A percentile compares a stretch with the other conserved stretches of the same genome.
Evolutionary conservation across 1,140 invertebrate genomes (phyloP).

Genomic region (Aphidius ervi): DNA sequence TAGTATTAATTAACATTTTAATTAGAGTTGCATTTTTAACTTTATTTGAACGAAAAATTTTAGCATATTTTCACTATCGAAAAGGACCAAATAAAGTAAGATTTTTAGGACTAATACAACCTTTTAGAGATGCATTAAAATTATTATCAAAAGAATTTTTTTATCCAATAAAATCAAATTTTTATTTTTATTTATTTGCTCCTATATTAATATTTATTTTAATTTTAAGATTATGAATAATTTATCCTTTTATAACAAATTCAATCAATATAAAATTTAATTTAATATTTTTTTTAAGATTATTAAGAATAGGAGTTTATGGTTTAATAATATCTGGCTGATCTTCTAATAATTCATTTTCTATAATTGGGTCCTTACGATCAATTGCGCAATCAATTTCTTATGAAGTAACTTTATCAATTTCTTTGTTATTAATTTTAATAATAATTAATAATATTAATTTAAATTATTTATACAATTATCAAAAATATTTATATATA

Average conservation of each 20-base stretch:
- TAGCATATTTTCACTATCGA: conserved; percentile 66
- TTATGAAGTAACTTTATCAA: conserved; percentile 62
- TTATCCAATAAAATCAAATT: conserved; percentile 52
- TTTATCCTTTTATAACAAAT: conserved; percentile 52
- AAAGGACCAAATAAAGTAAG: conserved; percentile 67
- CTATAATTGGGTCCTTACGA: conserved; percentile 60
- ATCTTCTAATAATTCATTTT: conserved; percentile 62
- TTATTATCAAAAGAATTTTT: conserved; percentile 60
- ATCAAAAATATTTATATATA: conserved; percentile 45
- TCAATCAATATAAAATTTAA: conserved; percentile 53
- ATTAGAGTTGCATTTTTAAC: conserved; percentile 63
- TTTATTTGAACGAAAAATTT: conserved; percentile 64
- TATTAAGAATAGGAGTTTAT: conserved; percentile 59
- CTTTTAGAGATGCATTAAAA: conserved; percentile 65
- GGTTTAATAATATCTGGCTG: conserved; percentile 57
- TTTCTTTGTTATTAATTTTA: conserved; percentile 45
- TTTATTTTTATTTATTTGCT: conserved; percentile 55
- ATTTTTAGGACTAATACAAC: conserved; percentile 59
- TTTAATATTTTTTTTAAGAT: conserved; percentile 55
- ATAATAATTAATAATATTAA: conserved; percentile 27
- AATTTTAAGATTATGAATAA: conserved; percentile 53
- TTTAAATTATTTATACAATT: conserved; percentile 38
- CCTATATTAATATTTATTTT: conserved; percentile 58
- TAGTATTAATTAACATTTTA: conserved; percentile 55
- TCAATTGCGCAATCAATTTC: conserved; percentile 64